These are phyloP conservation scores for Syngnathus floridae DNA, from an alignment of 2,113 vertebrate species.

Conservation along the genomic window DNA sequence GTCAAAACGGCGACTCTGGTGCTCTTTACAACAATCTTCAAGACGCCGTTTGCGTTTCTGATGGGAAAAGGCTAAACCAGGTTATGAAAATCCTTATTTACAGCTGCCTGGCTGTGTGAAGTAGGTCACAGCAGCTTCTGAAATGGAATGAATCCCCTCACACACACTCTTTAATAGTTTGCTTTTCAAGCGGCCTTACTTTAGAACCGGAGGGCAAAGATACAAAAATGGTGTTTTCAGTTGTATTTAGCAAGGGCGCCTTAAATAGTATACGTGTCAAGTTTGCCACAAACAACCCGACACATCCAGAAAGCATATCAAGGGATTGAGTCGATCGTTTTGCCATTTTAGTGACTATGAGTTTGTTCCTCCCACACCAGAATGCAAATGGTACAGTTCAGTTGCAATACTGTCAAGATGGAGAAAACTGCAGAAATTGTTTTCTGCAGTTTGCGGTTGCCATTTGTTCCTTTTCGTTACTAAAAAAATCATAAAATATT, in stretches of 20 bases:
- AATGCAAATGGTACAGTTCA: background rate
- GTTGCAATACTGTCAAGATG: background rate
- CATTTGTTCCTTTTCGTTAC: background rate
- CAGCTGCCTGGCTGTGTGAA: slow-evolving; percentile 62
- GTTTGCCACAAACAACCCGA: slow-evolving; percentile 25
- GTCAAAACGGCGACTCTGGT: slow-evolving; percentile 43
- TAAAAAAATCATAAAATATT: too few relatives aligned
- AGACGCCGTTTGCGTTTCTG: slow-evolving; percentile 54
- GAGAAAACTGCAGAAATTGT: background rate
- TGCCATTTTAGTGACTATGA: background rate
- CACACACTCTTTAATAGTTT: slow-evolving; percentile 57
- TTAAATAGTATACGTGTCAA: slow-evolving; percentile 22
- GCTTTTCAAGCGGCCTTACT: slow-evolving; percentile 38
- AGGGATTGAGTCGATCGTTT: background rate
- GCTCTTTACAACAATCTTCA: slow-evolving; percentile 60
- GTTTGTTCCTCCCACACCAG: background rate
- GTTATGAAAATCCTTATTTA: slow-evolving; percentile 69
- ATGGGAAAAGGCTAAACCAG: slow-evolving; percentile 66
- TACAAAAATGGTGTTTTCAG: slow-evolving; percentile 34
- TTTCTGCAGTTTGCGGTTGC: background rate
- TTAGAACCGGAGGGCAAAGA: slow-evolving; percentile 44
- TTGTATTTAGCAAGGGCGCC: slow-evolving; percentile 25
- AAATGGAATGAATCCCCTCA: slow-evolving; percentile 51
- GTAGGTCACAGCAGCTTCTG: slow-evolving; percentile 62
- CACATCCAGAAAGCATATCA: background rate